Conservation (phyloP, 2,888 invertebrate genomes). For the Nezara viridula region DNA sequence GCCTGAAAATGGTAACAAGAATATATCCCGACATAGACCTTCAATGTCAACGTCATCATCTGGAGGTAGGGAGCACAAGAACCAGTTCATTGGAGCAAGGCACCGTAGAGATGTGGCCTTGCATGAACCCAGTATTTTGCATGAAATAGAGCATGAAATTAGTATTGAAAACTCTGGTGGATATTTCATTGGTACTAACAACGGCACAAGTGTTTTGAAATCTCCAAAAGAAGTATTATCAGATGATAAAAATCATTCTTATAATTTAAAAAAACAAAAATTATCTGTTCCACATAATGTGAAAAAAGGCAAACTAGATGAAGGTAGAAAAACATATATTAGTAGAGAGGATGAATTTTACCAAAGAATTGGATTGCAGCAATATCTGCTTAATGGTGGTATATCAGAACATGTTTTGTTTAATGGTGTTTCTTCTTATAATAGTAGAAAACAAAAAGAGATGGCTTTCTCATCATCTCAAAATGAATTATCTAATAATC, state of each 20-base stretch:
- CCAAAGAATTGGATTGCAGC: conserved; percentile 47
- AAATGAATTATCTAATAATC: neutral
- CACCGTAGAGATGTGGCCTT: conserved; percentile 80
- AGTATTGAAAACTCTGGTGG: conserved; percentile 49
- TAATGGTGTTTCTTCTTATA: conserved; percentile 41
- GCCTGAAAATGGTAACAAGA: conserved; percentile 63
- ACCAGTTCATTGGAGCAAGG: conserved; percentile 65
- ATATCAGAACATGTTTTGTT: conserved; percentile 53
- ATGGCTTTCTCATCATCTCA: neutral
- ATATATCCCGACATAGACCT: conserved; percentile 78
- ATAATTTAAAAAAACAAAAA: neutral
- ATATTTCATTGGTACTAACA: conserved; percentile 30
- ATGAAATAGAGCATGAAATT: conserved; percentile 67
- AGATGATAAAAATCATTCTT: conserved; percentile 32
- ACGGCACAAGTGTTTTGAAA: conserved; percentile 26
- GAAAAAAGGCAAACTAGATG: conserved; percentile 54
- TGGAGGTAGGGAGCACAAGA: conserved; percentile 69
- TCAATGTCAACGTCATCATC: conserved; percentile 71
- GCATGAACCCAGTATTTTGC: conserved; percentile 72
- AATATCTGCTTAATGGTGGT: conserved; percentile 44
- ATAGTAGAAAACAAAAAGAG: neutral
- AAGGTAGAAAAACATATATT: conserved; percentile 58
- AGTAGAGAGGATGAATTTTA: neutral
- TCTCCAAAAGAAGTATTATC: neutral
- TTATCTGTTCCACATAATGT: neutral